Evolutionary conservation across 2,888 invertebrate genomes (phyloP).

Genomic region (Rutpela maculata): DNA sequence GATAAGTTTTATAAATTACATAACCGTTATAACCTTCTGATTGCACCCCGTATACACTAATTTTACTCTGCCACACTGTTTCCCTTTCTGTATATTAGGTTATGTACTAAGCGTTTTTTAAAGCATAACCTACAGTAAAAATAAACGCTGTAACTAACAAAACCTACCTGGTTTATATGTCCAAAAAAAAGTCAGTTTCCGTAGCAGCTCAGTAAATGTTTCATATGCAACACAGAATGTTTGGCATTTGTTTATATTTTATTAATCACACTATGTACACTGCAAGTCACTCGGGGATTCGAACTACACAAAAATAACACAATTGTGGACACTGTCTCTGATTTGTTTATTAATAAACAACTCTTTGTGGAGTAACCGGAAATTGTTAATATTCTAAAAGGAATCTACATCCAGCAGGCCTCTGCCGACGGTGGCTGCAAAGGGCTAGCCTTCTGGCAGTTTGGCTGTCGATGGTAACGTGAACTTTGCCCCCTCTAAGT

Average conservation of each 20-base stretch:
- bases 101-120: constrained; percentile 36
- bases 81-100: constrained; percentile 9
- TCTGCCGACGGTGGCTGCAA: constrained; percentile 56
- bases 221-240: not conserved
- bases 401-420: constrained; percentile 25
- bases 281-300: not conserved
- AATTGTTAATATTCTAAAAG: not conserved
- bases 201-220: not conserved
- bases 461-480: constrained; percentile 58
- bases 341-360: constrained; percentile 24
- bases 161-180: constrained; percentile 25
- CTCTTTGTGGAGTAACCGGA: not conserved
- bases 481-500: constrained; percentile 70
- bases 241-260: not conserved
- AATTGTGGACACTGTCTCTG: not conserved
- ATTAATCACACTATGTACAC: not conserved
- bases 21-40: not conserved
- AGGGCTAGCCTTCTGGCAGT: constrained; percentile 61
- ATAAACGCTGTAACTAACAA: not conserved
- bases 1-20: not conserved
- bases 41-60: not conserved
- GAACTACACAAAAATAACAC: not conserved
- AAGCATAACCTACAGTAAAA: constrained; percentile 30
- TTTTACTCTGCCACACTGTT: not conserved
- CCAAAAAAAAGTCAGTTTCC: not conserved